phyloP scores from a whole-genome alignment of 2,113 vertebrate genomes.

The Rhabdomys dilectus region DNA sequence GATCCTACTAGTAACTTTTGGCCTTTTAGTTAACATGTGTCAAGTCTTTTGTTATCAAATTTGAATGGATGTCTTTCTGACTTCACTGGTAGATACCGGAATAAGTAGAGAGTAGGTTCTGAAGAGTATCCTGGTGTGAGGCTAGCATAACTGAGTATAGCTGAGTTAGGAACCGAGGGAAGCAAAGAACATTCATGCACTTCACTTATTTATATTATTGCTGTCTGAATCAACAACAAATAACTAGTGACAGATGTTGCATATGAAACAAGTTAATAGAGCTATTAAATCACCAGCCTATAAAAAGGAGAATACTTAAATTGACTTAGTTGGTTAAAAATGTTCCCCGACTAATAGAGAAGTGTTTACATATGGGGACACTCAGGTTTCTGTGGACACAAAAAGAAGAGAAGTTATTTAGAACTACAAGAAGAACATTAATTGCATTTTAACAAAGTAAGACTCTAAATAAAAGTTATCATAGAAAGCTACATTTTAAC shows the following conservation, averaged over 20 bases:
- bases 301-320: background rate
- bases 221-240: background rate
- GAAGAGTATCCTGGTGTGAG: accelerated
- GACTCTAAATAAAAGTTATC: background rate
- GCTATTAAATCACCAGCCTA: background rate
- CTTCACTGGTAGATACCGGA: background rate
- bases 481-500: background rate
- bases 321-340: background rate
- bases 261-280: background rate
- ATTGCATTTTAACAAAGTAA: background rate
- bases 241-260: background rate
- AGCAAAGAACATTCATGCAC: background rate
- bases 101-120: background rate
- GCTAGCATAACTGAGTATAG: background rate
- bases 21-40: background rate
- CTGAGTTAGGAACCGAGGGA: background rate
- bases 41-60: background rate
- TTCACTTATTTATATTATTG: background rate
- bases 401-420: background rate
- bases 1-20: background rate
- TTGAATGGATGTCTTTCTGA: accelerated
- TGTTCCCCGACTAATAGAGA: background rate
- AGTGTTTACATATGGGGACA: background rate
- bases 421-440: background rate
- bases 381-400: background rate